Base-by-base conservation (phyloP, 1,140 invertebrate genomes). In the Drosophila sproati region DNA sequence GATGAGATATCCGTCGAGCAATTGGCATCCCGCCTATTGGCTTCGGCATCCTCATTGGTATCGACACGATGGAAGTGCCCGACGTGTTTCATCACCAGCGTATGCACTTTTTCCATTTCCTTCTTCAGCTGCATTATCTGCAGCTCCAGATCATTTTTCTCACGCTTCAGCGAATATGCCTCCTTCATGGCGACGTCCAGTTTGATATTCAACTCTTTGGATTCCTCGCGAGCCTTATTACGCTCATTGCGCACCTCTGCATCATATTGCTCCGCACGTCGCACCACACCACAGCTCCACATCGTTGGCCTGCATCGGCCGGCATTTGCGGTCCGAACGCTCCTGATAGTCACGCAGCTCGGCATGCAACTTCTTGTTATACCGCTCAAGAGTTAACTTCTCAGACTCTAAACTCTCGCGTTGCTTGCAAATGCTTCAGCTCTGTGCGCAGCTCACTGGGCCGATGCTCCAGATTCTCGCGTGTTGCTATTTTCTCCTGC, bases 401-500 rank as follows among this genome's bases (percentile, higher is more conserved):
- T 98, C 98, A 0, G 97, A 97, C 93, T 98, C 98, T 32, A 98
- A 90, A 8, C 97, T 94, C 93, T 98, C 98, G 5, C 97, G 93
- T 92, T 97, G 95, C 95, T 93, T 98, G 98, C 4, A 98, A 93
- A 78, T 95, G 94, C 88, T 98, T 97, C 76, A 98, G 91, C 95
- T 89, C 85, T 4, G 80, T 89, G 43, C 85, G 85, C 8, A 90
- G 59, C 29, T 91, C 77, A n/a, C 74, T 79, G 0, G 80, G 80
- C 80, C 96, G 94, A 73, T 95, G 94, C 85, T 97, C 96, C 89
- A 97, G 94, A 54, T 94, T 94, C 75, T 96, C 95, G 57, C 95
- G 93, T 56, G 94, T 95, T 5, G 93, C 94, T 10, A 95, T 94
- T 93, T 97, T 96, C 83, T 97, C 96, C 64, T 95, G 94, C 10